Base-by-base conservation (phyloP, 2,888 invertebrate genomes). In the Trissoscelio sp. region DNA sequence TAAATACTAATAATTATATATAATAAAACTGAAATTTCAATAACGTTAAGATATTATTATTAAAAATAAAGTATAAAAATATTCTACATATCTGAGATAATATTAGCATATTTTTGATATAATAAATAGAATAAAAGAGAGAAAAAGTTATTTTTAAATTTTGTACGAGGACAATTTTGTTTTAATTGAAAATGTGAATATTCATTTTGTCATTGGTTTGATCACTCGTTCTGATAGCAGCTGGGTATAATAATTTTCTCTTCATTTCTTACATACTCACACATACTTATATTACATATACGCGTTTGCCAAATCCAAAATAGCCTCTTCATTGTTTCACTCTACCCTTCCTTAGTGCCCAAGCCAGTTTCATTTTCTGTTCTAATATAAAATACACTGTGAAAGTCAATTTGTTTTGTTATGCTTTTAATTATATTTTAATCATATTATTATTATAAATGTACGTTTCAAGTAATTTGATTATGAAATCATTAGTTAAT, bases 311-410 rank as follows among this genome's bases (percentile, higher is more conserved):
- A 83, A 82, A 79, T 84, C 86, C 77, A 86, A 87, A 86, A 87
- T 88, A 88, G 87, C 85, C 75, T 84, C 84, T 84, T 85, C 85
- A 84, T 85, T 85, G 84, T 86, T 85, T 85, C 85, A 85, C 87
- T 86, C 85, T 87, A 84, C 83, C 87, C 85, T 86, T 87, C 84
- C 84, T 84, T 78, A 84, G 78, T 81, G 83, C 83, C 84, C 77
- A 64, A 81, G 84, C 83, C 85, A 82, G 85, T 86, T 83, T 79
- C 82, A 83, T 81, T 86, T 83, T 83, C 73, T 44, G 67, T 75
- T 57, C 81, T 44, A 80, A 82, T 74, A 75, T 79, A 74, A 83
- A 84, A 79, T 62, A 79, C 66, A 60, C 31, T 16, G 58, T 42
- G 70, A 78, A 62, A 20, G 9, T 22, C 22, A 28, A 11, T 18